Evolutionary conservation across 2,888 invertebrate species (phyloP).

Genomic region (Eretmocerus hayati): DNA sequence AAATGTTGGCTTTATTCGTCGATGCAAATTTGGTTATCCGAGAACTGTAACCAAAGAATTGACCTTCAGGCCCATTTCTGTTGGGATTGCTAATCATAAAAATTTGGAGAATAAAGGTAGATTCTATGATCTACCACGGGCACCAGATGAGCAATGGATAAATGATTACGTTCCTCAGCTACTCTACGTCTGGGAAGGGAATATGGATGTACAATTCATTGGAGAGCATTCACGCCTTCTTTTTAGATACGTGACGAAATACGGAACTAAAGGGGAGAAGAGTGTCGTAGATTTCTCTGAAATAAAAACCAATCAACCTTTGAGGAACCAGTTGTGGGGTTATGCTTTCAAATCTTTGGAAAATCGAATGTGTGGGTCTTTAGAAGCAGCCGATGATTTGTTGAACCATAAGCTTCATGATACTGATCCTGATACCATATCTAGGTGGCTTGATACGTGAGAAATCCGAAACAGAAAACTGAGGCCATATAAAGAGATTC

Average conservation of each 20-base stretch:
- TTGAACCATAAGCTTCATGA: constrained; percentile 31
- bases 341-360: constrained; percentile 29
- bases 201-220: constrained; percentile 31
- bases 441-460: constrained; percentile 34
- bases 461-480: constrained; percentile 20
- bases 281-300: constrained; percentile 24
- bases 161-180: constrained; percentile 30
- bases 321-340: constrained; percentile 30
- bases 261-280: constrained; percentile 34
- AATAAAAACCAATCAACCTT: constrained; percentile 31
- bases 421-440: constrained; percentile 34
- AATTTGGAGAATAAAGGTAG: constrained; percentile 27
- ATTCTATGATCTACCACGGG: constrained; percentile 32
- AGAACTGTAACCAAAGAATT: constrained; percentile 20
- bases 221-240: constrained; percentile 29
- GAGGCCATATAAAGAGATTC: constrained; percentile 17
- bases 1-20: constrained; percentile 15
- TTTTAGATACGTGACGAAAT: constrained; percentile 32
- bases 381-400: constrained; percentile 36
- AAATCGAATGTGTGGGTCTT: constrained; percentile 35
- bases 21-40: constrained; percentile 29
- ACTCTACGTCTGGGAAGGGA: constrained; percentile 30
- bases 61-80: constrained; percentile 21
- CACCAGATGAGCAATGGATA: constrained; percentile 20
- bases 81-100: constrained; percentile 28